Evolutionary conservation across 2,113 vertebrate species (phyloP), one percentile per base, ranked within the genome.

Genomic region (Poecile atricapillus): DNA sequence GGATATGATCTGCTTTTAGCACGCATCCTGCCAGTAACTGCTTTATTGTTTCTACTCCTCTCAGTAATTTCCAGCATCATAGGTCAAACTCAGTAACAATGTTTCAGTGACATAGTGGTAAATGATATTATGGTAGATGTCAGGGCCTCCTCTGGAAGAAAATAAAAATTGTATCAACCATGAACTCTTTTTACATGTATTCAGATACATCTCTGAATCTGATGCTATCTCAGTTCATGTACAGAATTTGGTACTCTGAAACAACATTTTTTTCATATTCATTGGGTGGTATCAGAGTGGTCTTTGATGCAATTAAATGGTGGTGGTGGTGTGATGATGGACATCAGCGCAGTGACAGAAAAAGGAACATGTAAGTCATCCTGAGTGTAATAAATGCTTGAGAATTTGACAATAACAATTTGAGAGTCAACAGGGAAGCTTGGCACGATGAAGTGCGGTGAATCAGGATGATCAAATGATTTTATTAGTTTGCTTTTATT

Each of bases 381-480:
- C 73, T 67, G 53, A 95, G 90, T 33, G 81, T 95, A 97, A 97
- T 95, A 97, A 97, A 97, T 97, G 94, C 81, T 76, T 56, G 92
- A 92, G 83, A 74, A 94, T 95, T 94, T 97, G 97, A 98, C 97
- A 98, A 92, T 87, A 97, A 97, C 97, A 98, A 97, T 98, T 97
- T 97, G 97, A 97, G 91, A 98, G 97, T 96, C 98, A 98, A 98
- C 98, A 94, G 97, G 98, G 98, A 98, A 97, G 97, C 98, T 93
- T 94, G 79, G 96, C 90, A 96, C 62, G 1, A 71, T 95, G 97
- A 98, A 97, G 92, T 87, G 90, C 87, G 18, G 97, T 98, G 97
- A 98, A 98, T 98, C 98, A 98, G 97, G 94, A 98, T 98, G 98
- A 98, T 98, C 98, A 98, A 98, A 98, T 96, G 97, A 98, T 97